A percentile compares a stretch with the other conserved stretches of the same genome.
These are phyloP conservation scores for Latrodectus geometricus DNA, from an alignment of 1,140 invertebrate genomes.

Conservation along the genomic window DNA sequence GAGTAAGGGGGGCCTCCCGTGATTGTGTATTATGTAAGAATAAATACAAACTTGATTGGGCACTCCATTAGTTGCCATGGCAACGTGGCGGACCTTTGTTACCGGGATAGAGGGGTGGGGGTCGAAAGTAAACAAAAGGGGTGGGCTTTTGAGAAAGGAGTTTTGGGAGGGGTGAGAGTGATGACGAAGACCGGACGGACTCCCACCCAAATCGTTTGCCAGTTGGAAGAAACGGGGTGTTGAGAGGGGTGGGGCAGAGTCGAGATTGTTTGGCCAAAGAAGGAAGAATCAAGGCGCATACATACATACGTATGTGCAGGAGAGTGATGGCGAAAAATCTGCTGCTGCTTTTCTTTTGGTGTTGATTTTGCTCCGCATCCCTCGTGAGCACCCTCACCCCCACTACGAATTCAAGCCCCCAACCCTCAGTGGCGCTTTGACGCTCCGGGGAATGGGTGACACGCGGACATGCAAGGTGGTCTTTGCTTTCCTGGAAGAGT, in stretches of 20 bases:
- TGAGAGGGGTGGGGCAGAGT: not conserved
- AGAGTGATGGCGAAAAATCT: constrained; percentile 58
- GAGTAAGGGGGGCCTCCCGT: constrained; percentile 23
- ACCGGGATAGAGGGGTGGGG: constrained; percentile 14
- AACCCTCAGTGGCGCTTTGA: constrained; percentile 31
- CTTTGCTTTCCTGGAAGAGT: not conserved
- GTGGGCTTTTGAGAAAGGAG: constrained; percentile 26
- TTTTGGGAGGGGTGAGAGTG: constrained; percentile 1
- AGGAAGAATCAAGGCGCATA: constrained; percentile 52
- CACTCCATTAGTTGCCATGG: constrained; percentile 65
- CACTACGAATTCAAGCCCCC: not conserved
- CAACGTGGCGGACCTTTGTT: constrained; percentile 60
- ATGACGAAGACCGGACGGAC: constrained; percentile 50
- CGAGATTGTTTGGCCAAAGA: constrained; percentile 45
- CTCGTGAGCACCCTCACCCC: not conserved
- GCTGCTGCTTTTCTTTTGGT: constrained; percentile 47
- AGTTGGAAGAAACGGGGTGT: constrained; percentile 41
- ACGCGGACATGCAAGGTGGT: not conserved
- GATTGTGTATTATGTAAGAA: constrained; percentile 64
- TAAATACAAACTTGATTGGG: constrained; percentile 65
- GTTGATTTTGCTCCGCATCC: constrained; percentile 54
- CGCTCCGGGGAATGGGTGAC: constrained; percentile 32
- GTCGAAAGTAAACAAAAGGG: constrained; percentile 59
- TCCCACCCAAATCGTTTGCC: constrained; percentile 34
- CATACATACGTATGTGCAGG: constrained; percentile 41